phyloP scores from a whole-genome alignment of 2,113 vertebrate species.

The Eptesicus fuscus region DNA sequence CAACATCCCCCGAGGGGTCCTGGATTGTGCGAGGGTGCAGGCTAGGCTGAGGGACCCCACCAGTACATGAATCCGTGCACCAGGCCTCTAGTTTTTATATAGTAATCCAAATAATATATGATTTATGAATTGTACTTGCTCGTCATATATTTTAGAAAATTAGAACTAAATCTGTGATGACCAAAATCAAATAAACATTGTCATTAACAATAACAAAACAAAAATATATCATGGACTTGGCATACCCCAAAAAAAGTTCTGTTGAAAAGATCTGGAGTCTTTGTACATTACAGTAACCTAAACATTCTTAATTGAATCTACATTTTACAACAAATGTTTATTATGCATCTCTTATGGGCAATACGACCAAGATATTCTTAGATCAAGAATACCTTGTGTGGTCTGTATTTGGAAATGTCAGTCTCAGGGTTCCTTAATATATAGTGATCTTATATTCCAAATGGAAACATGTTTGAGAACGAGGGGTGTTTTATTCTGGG shows the following conservation, averaged over 20 bases:
- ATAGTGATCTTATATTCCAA: neutral
- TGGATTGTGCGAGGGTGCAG: accelerated
- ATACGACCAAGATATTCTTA: neutral
- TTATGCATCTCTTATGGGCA: neutral
- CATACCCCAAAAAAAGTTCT: neutral
- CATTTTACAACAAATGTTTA: neutral
- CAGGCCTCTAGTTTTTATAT: neutral
- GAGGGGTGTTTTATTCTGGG: neutral
- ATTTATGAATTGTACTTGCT: neutral
- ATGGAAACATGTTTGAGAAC: neutral
- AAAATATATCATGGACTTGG: neutral
- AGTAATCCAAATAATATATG: neutral
- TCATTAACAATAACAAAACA: neutral
- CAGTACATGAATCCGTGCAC: no score
- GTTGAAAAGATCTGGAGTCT: neutral
- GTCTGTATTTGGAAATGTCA: neutral
- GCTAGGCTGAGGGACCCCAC: no score
- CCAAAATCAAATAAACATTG: neutral
- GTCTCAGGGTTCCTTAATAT: neutral
- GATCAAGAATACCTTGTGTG: neutral
- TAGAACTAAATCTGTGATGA: neutral
- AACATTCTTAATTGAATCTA: neutral
- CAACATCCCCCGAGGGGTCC: no score
- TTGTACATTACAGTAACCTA: neutral
- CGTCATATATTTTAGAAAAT: neutral